Percentiles rank a stretch among this genome's conserved stretches.
phyloP scores from a whole-genome alignment of 1,140 invertebrate genomes.

The Araneus ventricosus region DNA sequence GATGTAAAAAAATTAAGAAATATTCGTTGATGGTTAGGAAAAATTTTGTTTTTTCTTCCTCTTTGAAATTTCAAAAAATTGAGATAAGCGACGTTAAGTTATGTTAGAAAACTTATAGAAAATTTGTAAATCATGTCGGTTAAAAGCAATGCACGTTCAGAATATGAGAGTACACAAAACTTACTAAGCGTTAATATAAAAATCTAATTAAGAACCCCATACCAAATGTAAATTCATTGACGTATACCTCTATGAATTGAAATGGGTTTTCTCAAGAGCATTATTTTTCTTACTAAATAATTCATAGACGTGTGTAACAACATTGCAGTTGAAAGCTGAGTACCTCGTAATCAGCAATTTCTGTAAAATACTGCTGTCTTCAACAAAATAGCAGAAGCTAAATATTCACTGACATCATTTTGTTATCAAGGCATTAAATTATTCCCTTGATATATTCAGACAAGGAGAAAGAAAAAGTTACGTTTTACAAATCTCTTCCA shows the following conservation, averaged over 20 bases:
- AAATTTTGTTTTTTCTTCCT: too few species aligned
- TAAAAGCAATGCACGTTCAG: too few species aligned
- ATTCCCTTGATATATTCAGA: background rate
- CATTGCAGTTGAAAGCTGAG: background rate
- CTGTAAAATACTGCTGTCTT: background rate
- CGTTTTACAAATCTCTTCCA: background rate
- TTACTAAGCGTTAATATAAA: too few species aligned
- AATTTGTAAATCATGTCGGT: too few species aligned
- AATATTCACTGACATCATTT: background rate
- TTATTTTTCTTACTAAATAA: slow-evolving; percentile 17
- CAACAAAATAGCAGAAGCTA: background rate
- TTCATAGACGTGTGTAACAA: background rate
- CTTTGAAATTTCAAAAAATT: too few species aligned
- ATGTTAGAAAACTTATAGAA: too few species aligned
- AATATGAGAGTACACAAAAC: too few species aligned
- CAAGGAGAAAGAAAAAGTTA: background rate
- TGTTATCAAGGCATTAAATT: slow-evolving; percentile 2
- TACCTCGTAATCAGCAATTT: background rate
- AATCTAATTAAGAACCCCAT: background rate
- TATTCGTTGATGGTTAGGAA: too few species aligned
- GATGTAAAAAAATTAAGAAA: too few species aligned
- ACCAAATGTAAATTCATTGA: background rate
- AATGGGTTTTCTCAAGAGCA: background rate
- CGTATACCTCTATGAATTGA: background rate
- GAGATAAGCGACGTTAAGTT: too few species aligned